Evolutionary conservation across 2,113 vertebrate species (phyloP), one percentile per base, ranked within the genome.

Genomic region (Percopsis transmontana): DNA sequence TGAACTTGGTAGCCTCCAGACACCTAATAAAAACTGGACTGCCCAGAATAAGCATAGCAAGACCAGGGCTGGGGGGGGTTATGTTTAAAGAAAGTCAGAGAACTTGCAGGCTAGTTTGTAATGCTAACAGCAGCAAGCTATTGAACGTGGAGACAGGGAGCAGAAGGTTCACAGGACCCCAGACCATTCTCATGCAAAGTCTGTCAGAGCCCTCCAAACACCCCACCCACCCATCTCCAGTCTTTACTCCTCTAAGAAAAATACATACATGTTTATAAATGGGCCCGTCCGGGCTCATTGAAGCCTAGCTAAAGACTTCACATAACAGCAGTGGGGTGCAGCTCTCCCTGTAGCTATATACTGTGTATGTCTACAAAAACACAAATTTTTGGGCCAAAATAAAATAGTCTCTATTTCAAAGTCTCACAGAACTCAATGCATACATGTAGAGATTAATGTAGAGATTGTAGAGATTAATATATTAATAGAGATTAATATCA

Each of bases 81-180:
- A 62, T 60, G 48, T 72, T 6, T 62, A 67, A 80, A 55, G 40
- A 74, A 82, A 62, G 57, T 81, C 74, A 5, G 2, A 89, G 85
- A 90, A 89, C 86, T 88, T 90, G 82, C 85, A 86, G 77, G 72
- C 70, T 69, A 91, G 89, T 91, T 90, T 90, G 88, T 92, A 90
- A 90, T 89, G 88, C 85, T 91, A 89, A 90, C 89, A 82, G 85
- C 82, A 72, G 73, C 60, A 65, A 68, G 77, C 83, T 78, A 86
- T 90, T 92, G 87, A 92, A 83, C 83, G 72, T 80, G 64, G 81
- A 88, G 81, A 57, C 72, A 87, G 83, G 76, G 90, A 90, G 91
- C 91, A 92, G 88, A 88, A 86, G 90, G 88, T 92, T 92, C 91
- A 90, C 91, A 92, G 90, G 90, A 92, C 88, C 91, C 76, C 56